Evolutionary conservation across 2,797 vertebrate genomes (phyloP).

Genomic region (Streptopelia turtur): DNA sequence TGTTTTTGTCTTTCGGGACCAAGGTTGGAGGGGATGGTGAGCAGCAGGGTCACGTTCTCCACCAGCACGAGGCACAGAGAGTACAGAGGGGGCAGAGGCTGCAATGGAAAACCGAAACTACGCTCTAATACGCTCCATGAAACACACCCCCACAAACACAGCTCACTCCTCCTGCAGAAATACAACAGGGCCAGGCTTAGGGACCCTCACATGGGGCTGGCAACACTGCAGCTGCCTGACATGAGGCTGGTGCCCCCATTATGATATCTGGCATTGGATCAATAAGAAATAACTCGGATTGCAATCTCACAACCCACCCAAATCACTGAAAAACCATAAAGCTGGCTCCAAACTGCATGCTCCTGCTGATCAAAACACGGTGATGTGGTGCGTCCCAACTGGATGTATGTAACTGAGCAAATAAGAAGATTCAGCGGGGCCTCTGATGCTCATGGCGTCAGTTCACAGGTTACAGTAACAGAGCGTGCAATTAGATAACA

Average conservation of each 20-base stretch:
- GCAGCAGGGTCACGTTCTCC: neutral
- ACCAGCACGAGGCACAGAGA: neutral
- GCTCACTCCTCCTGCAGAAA: neutral
- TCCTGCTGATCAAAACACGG: neutral
- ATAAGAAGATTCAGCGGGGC: neutral
- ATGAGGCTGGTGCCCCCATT: rapidly evolving
- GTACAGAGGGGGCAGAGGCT: neutral
- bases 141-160: neutral
- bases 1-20: slow-evolving; percentile 13
- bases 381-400: neutral
- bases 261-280: neutral
- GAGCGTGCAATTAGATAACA: neutral
- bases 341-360: neutral
- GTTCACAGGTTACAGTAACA: neutral
- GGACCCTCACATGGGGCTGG: neutral
- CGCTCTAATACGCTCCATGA: rapidly evolving
- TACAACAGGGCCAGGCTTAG: neutral
- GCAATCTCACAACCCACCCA: neutral
- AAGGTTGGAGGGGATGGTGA: neutral
- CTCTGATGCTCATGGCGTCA: neutral
- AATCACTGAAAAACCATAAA: neutral
- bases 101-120: neutral
- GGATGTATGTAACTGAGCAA: neutral
- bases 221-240: rapidly evolving
- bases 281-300: neutral